Evolutionary conservation across 64 coral and sea anemone genomes (phyloP), one percentile per base, ranked within the genome.

Genomic region (Montipora foliosa): DNA sequence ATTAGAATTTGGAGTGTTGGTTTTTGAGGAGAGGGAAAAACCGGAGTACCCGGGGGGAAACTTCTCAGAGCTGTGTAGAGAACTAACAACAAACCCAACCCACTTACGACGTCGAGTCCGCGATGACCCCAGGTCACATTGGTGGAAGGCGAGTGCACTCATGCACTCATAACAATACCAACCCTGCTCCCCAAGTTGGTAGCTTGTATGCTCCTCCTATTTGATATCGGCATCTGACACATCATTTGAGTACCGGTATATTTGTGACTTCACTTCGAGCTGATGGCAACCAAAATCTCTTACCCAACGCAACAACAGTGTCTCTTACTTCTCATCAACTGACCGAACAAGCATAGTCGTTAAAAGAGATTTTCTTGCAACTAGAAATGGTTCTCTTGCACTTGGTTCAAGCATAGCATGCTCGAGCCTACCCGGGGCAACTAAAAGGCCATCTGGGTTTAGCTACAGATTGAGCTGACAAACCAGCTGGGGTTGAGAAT

Each of bases 261-360:
- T 29, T 89, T 55, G 55, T 11, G 11, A 37, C 11, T 57, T 57
- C 53, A 57, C 53, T 57, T 71, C 78, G 89, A 25, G 78, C 77
- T 80, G 78, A 91, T 79, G 77, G 89, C 49, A 82, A 79, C 89
- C 89, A 82, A 79, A 91, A 82, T 79, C 89, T 91, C 59, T 79
- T 47, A 73, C 62, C 59, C 78, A 91, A 66, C 46, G 78, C 78
- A 49, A 91, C 78, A 82, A 74, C 89, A 67, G 89, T 82, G 48
- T 79, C 89, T 79, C 78, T 79, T 60, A 82, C 78, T 91, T 78
- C 25, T 71, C 78, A 50, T 91, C 77, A 49, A 91, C 78, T 48
- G 89, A 91, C 25, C 50, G 61, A 29, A 91, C 78, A 50, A 81
- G 68, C 76, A 91, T 62, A 53, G 89, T 90, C 29, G 60, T 90